Percentiles rank a stretch among this genome's conserved stretches.
Evolutionary conservation across 1,140 invertebrate species (phyloP).

Genomic region (Coelopa frigida): DNA sequence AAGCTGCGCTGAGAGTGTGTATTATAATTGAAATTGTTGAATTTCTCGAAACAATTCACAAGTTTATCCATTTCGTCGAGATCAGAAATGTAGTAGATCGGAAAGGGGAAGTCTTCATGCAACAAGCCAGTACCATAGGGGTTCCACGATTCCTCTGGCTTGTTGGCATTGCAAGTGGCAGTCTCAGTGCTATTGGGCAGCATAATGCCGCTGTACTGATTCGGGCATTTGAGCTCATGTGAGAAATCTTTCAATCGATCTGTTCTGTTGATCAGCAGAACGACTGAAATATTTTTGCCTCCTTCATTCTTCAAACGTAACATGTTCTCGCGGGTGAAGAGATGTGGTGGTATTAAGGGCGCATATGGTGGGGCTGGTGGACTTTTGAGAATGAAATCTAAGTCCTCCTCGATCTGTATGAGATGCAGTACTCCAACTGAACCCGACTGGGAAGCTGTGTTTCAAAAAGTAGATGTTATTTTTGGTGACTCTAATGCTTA

Average conservation of each 20-base stretch:
- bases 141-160: slow-evolving; percentile 63
- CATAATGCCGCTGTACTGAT: slow-evolving; percentile 57
- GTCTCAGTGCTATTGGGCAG: slow-evolving; percentile 18
- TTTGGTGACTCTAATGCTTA: no score
- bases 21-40: slow-evolving; percentile 51
- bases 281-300: slow-evolving; percentile 48
- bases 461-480: slow-evolving; percentile 12
- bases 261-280: slow-evolving; percentile 49
- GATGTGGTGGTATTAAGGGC: slow-evolving; percentile 55
- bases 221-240: slow-evolving; percentile 79
- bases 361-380: slow-evolving; percentile 65
- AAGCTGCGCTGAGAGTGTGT: slow-evolving; percentile 61
- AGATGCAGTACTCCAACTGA: slow-evolving; percentile 80
- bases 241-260: slow-evolving; percentile 47
- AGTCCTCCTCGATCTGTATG: slow-evolving; percentile 54
- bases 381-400: slow-evolving; percentile 63
- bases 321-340: slow-evolving; percentile 54
- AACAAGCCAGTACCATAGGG: slow-evolving; percentile 63
- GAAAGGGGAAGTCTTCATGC: slow-evolving; percentile 71
- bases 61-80: slow-evolving; percentile 53
- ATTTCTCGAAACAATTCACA: slow-evolving; percentile 52
- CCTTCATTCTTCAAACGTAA: slow-evolving; percentile 46
- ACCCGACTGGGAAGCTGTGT: slow-evolving; percentile 58
- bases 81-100: slow-evolving; percentile 70
- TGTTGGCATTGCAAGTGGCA: slow-evolving; percentile 38